Conservation (phyloP, 1,140 invertebrate species). For the Samia ricini region DNA sequence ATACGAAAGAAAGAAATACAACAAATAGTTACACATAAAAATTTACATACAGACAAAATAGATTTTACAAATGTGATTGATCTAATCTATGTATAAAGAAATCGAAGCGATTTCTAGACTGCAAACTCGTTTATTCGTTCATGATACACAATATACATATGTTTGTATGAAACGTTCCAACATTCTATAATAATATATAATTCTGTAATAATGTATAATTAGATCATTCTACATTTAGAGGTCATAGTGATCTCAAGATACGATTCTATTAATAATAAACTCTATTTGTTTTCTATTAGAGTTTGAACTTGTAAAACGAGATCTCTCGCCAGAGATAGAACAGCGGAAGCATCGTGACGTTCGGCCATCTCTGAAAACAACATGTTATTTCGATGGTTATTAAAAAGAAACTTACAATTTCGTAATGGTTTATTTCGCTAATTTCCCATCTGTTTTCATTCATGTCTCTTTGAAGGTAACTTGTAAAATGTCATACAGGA, state of each 20-base stretch:
- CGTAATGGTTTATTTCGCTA: background rate
- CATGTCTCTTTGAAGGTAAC: too few relatives aligned
- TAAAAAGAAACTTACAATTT: background rate
- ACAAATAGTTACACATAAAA: too few relatives aligned
- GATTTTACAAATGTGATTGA: too few relatives aligned
- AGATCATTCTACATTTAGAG: conserved; percentile 6
- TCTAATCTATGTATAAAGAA: too few relatives aligned
- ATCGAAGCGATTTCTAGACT: background rate
- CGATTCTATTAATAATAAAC: conserved; percentile 13
- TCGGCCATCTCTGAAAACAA: conserved; percentile 95
- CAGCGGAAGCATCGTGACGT: conserved; percentile 89
- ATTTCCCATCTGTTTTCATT: background rate
- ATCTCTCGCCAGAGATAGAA: conserved; percentile 90
- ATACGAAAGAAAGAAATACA: too few relatives aligned
- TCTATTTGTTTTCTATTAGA: conserved; percentile 92
- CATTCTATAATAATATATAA: background rate
- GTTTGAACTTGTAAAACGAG: conserved; percentile 92
- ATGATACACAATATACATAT: background rate
- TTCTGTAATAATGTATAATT: too few relatives aligned
- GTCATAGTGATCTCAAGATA: background rate
- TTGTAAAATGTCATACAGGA: too few relatives aligned
- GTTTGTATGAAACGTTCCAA: background rate
- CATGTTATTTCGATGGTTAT: conserved; percentile 6
- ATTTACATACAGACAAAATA: too few relatives aligned
- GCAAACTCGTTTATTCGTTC: background rate